Conservation (phyloP, 2,888 invertebrate genomes). For the Macroteleia sp. region DNA sequence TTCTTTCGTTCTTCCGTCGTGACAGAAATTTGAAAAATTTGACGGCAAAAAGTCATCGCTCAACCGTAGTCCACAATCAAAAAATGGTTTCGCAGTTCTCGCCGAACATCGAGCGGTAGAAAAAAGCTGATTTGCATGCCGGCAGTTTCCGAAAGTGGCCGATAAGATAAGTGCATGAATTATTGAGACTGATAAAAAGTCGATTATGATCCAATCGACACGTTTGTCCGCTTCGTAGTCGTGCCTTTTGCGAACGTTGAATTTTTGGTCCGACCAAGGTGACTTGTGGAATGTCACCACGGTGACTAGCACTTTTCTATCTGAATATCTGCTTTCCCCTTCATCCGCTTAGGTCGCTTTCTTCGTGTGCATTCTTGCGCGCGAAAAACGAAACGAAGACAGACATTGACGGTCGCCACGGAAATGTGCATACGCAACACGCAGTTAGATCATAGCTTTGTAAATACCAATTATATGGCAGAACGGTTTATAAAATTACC, state of each 20-base stretch:
- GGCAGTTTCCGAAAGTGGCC: background rate
- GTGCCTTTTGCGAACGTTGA: constrained; percentile 28
- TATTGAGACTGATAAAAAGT: constrained; percentile 1
- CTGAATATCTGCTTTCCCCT: constrained; percentile 74
- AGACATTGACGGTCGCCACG: constrained; percentile 23
- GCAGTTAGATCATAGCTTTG: constrained; percentile 3
- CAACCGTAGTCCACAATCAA: background rate
- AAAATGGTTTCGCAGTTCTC: background rate
- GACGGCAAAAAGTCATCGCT: background rate
- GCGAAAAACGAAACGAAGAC: constrained; percentile 38
- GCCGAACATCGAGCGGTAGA: background rate
- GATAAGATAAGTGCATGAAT: constrained; percentile 6
- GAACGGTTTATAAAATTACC: background rate
- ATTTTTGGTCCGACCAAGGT: constrained; percentile 54
- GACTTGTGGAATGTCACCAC: constrained; percentile 61
- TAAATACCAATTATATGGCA: background rate
- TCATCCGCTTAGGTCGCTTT: constrained; percentile 76
- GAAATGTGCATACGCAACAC: constrained; percentile 16
- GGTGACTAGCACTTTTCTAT: constrained; percentile 68
- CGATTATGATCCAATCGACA: constrained; percentile 12
- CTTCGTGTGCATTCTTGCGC: constrained; percentile 73
- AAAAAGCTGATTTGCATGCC: constrained; percentile 2
- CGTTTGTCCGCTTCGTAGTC: constrained; percentile 2
- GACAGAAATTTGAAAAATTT: background rate
- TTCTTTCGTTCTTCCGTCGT: constrained; percentile 5